Evolutionary conservation across 1,140 invertebrate species (phyloP).

Genomic region (Babylonia areolata): DNA sequence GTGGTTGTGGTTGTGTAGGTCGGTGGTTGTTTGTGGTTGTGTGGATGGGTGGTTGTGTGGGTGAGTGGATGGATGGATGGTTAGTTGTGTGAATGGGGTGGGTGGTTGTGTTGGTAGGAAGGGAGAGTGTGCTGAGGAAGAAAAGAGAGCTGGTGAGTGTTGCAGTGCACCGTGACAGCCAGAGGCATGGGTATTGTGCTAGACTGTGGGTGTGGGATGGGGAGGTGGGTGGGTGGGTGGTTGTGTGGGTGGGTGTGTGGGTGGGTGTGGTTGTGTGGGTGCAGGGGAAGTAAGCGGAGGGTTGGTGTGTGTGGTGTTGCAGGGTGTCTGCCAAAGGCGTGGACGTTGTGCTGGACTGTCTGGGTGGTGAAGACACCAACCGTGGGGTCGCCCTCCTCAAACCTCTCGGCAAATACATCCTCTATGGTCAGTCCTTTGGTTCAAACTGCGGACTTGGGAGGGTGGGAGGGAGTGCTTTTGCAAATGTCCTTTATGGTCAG

Average conservation of each 20-base stretch:
- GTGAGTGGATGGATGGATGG: not conserved
- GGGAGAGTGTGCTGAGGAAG: too few relatives aligned
- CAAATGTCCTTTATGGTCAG: conserved; percentile 82
- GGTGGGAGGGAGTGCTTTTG: too few relatives aligned
- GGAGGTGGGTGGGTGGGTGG: not conserved
- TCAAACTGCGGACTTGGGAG: not conserved
- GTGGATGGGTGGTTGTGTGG: too few relatives aligned
- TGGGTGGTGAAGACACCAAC: conserved; percentile 91
- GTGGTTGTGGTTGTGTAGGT: too few relatives aligned
- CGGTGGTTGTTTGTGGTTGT: not conserved
- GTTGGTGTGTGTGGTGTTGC: not conserved
- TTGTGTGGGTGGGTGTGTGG: not conserved
- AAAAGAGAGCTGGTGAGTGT: not conserved
- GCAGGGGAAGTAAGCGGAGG: not conserved
- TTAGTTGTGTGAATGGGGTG: not conserved
- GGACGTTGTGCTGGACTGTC: conserved; percentile 90
- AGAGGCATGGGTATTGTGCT: conserved; percentile 87
- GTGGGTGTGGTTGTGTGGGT: not conserved
- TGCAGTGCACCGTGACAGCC: conserved; percentile 57
- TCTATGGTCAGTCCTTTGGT: not conserved
- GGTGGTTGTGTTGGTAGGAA: not conserved
- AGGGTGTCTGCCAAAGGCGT: conserved; percentile 80
- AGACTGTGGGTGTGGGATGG: not conserved
- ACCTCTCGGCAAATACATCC: conserved; percentile 91
- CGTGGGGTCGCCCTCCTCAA: conserved; percentile 89